Conservation (phyloP, 2,113 vertebrate genomes). For the Podiceps cristatus region DNA sequence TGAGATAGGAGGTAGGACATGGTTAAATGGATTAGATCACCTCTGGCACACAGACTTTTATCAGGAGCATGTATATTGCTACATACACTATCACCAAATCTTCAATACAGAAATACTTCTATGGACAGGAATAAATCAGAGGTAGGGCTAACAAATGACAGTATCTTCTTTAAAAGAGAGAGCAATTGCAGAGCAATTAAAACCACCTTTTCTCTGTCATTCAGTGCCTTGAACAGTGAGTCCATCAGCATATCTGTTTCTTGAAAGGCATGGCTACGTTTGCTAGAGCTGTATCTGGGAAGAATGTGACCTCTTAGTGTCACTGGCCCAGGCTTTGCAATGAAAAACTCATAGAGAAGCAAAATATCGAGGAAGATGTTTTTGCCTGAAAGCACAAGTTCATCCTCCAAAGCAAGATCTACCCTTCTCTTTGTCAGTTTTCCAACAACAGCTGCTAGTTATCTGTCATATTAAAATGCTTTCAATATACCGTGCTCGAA, state of each 20-base stretch:
- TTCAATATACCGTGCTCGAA: conserved; percentile 29
- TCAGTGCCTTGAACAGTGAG: not conserved
- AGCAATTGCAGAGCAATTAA: not conserved
- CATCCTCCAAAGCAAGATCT: not conserved
- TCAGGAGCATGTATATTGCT: not conserved
- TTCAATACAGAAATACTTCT: not conserved
- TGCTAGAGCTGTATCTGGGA: not conserved
- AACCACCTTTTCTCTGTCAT: not conserved
- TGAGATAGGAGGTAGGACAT: not conserved
- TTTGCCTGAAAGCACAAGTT: conserved; percentile 14
- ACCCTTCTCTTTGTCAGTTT: not conserved
- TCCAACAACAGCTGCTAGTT: conserved; percentile 63
- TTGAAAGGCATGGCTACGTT: not conserved
- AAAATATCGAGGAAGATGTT: not conserved
- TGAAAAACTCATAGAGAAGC: not conserved
- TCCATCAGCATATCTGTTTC: not conserved
- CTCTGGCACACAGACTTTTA: conserved; percentile 7
- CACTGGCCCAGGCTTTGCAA: not conserved
- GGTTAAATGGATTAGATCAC: not conserved
- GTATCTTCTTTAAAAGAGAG: not conserved
- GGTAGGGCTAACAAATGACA: not conserved
- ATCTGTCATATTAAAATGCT: conserved; percentile 53
- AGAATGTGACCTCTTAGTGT: not conserved
- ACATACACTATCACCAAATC: not conserved
- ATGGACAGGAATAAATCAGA: not conserved